Base-by-base conservation (phyloP, 2,888 invertebrate species). In the Achlya flavicornis region DNA sequence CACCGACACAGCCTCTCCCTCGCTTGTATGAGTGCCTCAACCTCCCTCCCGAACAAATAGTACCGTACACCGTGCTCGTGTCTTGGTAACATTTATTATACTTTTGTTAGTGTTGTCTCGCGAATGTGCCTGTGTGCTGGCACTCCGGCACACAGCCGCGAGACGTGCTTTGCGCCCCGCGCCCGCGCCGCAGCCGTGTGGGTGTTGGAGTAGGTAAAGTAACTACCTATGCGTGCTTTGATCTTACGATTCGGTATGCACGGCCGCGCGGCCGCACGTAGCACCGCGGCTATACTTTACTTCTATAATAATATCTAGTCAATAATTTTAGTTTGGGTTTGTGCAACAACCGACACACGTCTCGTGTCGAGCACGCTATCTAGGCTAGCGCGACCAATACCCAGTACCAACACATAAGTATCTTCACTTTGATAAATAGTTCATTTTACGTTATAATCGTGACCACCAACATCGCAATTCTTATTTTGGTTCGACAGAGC, bases 181-280 rank as follows among this genome's bases (percentile, higher is more conserved):
- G n/a, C 78, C 70, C 48, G 48, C n/a, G n/a, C 10, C 43, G 14
- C 68, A 77, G 73, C 72, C 83, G 85, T 91, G 91, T 91, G 89
- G 90, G 91, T 91, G 90, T 90, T 83, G 84, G 86, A 86, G 87
- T 92, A 89, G 88, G 90, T 90, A 88, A 89, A 89, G 92, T 92
- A 80, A 83, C 77, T 84, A 90, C 89, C 90, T 90, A 92, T 89
- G 92, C 91, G 92, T 92, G 92, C 93, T 93, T 92, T 92, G 93
- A 93, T 93, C 93, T 93, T 92, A 93, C 87, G 91, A 93, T 92
- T 93, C 89, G 93, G 93, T 92, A 92, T 93, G 92, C 92, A 91
- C 91, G 90, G 90, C 87, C 88, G 91, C 89, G 84, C 91, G 80
- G 87, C 85, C 83, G 88, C 91, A 91, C 91, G 90, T 91, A 91